Base-by-base conservation (phyloP, 2,797 vertebrate species). In the Channallabes apus region DNA sequence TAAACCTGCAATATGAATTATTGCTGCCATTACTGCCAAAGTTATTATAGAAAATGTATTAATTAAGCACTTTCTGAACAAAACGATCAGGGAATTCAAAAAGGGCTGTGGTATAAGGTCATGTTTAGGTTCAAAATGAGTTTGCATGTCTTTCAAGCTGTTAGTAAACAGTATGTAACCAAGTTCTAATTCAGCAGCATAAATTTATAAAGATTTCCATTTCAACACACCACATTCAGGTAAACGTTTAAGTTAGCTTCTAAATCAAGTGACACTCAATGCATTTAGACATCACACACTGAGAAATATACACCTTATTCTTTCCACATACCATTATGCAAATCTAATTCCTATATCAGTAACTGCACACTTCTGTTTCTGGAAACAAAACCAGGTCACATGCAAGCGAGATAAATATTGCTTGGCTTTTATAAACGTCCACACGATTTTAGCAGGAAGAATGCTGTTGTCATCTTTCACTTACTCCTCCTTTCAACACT, bases 391-490 rank as follows among this genome's bases (percentile, higher is more conserved):
- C 61, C 38, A 20, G 11, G 41, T 51, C 62, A 3, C 6, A 51
- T 51, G 78, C 35, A 64, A 46, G 24, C 38, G 1, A 46, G 61
- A 80, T 38, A 17, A 65, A 80, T 27, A 32, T 80, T 46, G n/a
- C 78, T 80, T 6, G 20, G 9, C 56, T 41, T 24, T 79, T 41
- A 62, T 38, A 64, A 80, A 61, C 3, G 4, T 64, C 14, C 35
- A 20, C 14, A n/a, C 0, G 24, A 64, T 18, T 79, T 46, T 46
- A 64, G 17, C 76, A 79, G 76, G 20, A 41, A 64, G 61, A 64
- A 80, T 12, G 78, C 51, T 64, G 7, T 14, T 20, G 38, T 65
- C n/a, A 4, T 76, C 67, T 54, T 83, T 83, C 46, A 79, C 41
- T 11, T 35, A 81, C 82, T 32, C 35, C 8, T 59, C 11, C 20